A percentile compares a stretch with the other conserved stretches of the same genome.
Conservation (phyloP, 2,797 vertebrate species). For the Acanthiza pusilla region DNA sequence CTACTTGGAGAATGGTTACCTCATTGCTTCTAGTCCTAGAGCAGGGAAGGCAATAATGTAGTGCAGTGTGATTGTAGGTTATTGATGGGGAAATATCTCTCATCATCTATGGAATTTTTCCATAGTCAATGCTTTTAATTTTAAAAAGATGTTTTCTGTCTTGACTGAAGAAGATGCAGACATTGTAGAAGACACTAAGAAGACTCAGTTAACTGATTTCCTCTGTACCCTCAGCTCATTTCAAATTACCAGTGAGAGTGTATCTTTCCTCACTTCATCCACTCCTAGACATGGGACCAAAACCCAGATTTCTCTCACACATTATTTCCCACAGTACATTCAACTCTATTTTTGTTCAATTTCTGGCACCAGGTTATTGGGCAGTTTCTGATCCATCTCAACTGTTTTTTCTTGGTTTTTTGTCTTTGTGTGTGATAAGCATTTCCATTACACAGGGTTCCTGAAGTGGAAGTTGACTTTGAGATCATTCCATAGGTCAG, state of each 20-base stretch:
- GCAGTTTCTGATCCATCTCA: not conserved
- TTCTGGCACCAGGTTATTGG: not conserved
- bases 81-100: constrained; percentile 14
- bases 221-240: not conserved
- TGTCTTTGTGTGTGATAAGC: not conserved
- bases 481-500: not conserved
- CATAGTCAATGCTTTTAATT: not conserved
- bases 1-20: not conserved
- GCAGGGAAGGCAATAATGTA: not conserved
- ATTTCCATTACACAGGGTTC: not conserved
- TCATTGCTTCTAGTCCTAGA: not conserved
- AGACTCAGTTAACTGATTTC: not conserved
- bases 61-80: not conserved
- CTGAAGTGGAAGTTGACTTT: not conserved
- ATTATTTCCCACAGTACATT: not conserved
- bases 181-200: not conserved
- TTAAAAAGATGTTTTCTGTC: not conserved
- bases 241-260: not conserved
- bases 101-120: not conserved
- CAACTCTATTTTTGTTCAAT: not conserved
- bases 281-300: not conserved
- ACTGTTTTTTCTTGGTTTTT: not conserved
- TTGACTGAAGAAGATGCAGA: not conserved
- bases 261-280: not conserved
- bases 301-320: not conserved